Conservation (phyloP, 1,140 invertebrate species). For the Laodelphax striatellus region DNA sequence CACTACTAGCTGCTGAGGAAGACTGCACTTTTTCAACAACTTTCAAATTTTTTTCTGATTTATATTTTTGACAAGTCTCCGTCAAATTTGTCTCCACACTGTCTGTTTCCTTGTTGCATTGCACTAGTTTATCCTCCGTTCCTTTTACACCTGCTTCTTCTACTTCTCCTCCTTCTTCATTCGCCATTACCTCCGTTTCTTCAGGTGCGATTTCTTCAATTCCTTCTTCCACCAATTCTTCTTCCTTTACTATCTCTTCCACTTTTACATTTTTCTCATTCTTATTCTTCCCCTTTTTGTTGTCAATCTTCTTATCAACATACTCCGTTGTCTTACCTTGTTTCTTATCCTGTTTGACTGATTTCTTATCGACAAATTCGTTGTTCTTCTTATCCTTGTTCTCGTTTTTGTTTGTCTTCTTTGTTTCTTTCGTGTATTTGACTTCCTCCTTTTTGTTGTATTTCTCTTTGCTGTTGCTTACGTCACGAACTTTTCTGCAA, state of each 20-base stretch:
- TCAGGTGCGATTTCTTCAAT: neutral
- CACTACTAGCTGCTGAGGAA: too few relatives aligned
- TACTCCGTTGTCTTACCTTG: neutral
- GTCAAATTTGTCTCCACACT: neutral
- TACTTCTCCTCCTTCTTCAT: neutral
- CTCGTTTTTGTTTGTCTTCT: neutral
- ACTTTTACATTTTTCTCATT: neutral
- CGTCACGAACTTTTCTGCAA: too few relatives aligned
- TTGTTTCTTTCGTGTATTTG: neutral
- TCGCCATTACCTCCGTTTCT: neutral
- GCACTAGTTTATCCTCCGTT: neutral
- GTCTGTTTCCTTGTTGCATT: neutral
- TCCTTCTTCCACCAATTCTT: neutral
- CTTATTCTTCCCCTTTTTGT: neutral
- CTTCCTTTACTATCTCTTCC: neutral
- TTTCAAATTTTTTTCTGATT: neutral
- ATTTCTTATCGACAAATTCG: neutral
- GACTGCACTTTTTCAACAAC: too few relatives aligned
- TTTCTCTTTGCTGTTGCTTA: neutral
- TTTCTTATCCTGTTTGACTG: neutral
- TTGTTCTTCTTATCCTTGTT: neutral
- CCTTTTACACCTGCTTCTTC: neutral
- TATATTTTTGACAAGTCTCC: neutral
- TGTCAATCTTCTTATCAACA: neutral
- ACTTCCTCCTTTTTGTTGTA: neutral